Evolutionary conservation across 2,888 invertebrate genomes (phyloP).

Genomic region (Spodoptera picta): DNA sequence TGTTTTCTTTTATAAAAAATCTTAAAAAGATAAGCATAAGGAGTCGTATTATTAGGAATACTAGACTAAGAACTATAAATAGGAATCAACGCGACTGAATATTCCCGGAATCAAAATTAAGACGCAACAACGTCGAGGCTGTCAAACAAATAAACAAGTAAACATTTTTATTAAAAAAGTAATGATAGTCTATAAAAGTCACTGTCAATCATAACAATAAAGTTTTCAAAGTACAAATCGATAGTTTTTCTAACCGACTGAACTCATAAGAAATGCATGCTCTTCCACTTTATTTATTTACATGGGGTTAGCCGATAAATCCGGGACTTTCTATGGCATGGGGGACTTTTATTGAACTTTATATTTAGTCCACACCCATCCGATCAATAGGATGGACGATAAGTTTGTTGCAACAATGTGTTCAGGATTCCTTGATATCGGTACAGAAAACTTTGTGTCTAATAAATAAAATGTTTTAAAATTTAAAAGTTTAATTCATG

Average conservation of each 20-base stretch:
- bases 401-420: constrained; percentile 67
- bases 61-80: too few species aligned
- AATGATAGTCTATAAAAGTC: constrained; percentile 4
- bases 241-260: constrained; percentile 81
- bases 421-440: constrained; percentile 41
- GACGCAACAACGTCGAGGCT: too few species aligned
- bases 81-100: too few species aligned
- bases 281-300: constrained; percentile 86
- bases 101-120: too few species aligned
- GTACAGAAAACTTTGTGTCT: background rate
- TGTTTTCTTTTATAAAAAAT: too few species aligned
- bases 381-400: constrained; percentile 81
- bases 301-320: constrained; percentile 88
- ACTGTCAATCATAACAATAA: constrained; percentile 66
- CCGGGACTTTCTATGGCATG: constrained; percentile 81
- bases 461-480: too few species aligned
- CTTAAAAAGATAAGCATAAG: too few species aligned
- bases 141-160: constrained; percentile 7
- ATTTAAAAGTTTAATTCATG: too few species aligned
- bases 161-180: background rate
- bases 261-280: constrained; percentile 87
- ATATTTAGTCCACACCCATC: constrained; percentile 83
- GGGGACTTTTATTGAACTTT: constrained; percentile 87
- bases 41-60: too few species aligned
- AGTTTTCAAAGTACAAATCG: constrained; percentile 68